Evolutionary conservation across 2,797 vertebrate genomes (phyloP).

Genomic region (Selene dorsalis): DNA sequence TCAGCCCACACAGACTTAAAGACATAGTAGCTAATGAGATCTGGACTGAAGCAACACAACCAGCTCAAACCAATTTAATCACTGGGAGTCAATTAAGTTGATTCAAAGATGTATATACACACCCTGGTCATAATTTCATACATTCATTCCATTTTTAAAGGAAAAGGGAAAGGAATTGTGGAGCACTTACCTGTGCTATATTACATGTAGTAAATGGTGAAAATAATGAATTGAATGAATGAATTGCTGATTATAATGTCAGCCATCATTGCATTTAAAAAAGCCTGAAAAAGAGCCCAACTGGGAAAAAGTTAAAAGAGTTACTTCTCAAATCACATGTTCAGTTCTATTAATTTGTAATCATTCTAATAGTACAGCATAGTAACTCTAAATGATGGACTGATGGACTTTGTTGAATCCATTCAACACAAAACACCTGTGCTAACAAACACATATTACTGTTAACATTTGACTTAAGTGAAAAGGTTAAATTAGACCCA

Average conservation of each 20-base stretch:
- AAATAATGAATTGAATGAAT: constrained; percentile 7
- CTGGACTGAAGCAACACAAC: constrained; percentile 64
- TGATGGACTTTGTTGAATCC: not conserved
- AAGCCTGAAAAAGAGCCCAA: too few species aligned
- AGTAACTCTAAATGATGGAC: too few species aligned
- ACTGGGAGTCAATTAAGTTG: constrained; percentile 47
- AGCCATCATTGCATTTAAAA: too few species aligned
- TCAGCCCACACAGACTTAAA: constrained; percentile 65
- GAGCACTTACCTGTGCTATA: not conserved
- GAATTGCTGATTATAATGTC: too few species aligned
- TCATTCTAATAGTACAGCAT: too few species aligned
- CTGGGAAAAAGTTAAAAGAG: too few species aligned
- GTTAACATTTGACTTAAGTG: not conserved
- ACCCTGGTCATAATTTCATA: constrained; percentile 12
- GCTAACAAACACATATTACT: not conserved
- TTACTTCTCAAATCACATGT: too few species aligned
- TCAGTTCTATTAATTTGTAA: too few species aligned
- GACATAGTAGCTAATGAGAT: constrained; percentile 76
- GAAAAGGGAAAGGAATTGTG: too few species aligned
- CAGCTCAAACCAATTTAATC: constrained; percentile 19
- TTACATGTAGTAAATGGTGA: not conserved
- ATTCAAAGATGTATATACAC: constrained; percentile 20
- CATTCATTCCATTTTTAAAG: not conserved
- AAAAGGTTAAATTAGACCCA: not conserved
- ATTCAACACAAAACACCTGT: not conserved